Conservation (phyloP, 1,140 invertebrate genomes). For the Stegodyphus mimosarum region DNA sequence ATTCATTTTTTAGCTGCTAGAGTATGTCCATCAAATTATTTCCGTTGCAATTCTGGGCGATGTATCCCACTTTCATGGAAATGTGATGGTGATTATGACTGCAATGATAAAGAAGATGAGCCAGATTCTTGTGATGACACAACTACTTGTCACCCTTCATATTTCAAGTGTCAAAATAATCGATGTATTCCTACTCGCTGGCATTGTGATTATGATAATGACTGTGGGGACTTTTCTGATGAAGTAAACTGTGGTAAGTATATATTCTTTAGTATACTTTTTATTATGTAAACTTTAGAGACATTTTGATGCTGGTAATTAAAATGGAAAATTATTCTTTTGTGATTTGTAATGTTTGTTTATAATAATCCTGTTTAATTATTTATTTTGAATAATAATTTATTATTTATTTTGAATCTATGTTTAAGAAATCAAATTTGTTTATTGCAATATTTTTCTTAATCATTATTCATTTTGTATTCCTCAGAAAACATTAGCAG, state of each 20-base stretch:
- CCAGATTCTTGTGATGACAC: constrained; percentile 60
- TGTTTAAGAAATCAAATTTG: too few species aligned
- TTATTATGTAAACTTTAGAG: too few species aligned
- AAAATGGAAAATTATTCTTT: too few species aligned
- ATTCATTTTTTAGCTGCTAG: constrained; percentile 56
- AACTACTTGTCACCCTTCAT: constrained; percentile 59
- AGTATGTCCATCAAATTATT: constrained; percentile 71
- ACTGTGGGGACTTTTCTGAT: constrained; percentile 94
- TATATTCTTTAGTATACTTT: not conserved
- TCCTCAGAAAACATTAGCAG: too few species aligned
- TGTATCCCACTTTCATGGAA: constrained; percentile 83
- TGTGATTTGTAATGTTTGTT: too few species aligned
- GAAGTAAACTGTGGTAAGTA: constrained; percentile 79
- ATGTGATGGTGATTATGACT: constrained; percentile 77
- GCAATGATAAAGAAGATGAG: constrained; percentile 66
- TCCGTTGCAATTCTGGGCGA: constrained; percentile 76
- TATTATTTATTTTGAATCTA: too few species aligned
- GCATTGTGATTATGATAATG: constrained; percentile 94
- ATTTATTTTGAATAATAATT: too few species aligned
- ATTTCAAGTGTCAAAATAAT: constrained; percentile 89
- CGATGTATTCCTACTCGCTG: constrained; percentile 93
- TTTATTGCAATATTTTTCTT: too few species aligned
- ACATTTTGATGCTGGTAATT: too few species aligned
- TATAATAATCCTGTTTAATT: too few species aligned
- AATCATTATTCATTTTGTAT: too few species aligned